Evolutionary conservation across 2,113 vertebrate species (phyloP).

Genomic region (Gobio gobio): DNA sequence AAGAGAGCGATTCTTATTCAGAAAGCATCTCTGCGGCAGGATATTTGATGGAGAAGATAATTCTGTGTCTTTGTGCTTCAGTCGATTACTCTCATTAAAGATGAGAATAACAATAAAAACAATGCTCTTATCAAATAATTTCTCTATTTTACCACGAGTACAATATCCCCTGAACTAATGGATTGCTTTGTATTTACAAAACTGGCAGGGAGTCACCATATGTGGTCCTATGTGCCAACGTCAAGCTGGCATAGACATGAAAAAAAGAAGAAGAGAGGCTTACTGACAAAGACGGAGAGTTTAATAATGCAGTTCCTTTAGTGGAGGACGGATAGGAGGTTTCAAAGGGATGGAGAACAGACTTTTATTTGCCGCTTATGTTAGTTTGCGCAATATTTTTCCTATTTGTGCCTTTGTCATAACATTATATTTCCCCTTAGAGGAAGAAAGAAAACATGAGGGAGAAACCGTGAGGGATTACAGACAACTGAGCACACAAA

Average conservation of each 20-base stretch:
- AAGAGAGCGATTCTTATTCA: conserved; percentile 3
- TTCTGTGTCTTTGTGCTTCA: background rate
- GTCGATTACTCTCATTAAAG: conserved; percentile 36
- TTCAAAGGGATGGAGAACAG: conserved; percentile 28
- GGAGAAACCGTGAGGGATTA: conserved; percentile 14
- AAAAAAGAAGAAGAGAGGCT: background rate
- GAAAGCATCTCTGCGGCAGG: conserved; percentile 11
- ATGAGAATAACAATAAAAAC: conserved; percentile 23
- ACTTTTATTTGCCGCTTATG: conserved; percentile 21
- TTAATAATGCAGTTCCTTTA: conserved; percentile 36
- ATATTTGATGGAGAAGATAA: conserved; percentile 47
- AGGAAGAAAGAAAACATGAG: conserved; percentile 26
- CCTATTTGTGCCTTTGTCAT: conserved; percentile 27
- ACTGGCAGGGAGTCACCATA: background rate
- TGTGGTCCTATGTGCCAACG: background rate
- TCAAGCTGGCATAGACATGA: conserved; percentile 18
- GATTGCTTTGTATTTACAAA: conserved; percentile 36
- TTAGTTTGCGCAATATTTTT: conserved; percentile 40
- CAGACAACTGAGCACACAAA: background rate
- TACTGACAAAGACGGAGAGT: conserved; percentile 16
- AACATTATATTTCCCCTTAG: conserved; percentile 26
- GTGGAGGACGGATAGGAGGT: conserved; percentile 16
- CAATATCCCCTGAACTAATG: conserved; percentile 39
- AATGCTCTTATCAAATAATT: background rate
- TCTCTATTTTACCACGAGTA: conserved; percentile 10